Evolutionary conservation across 2,888 invertebrate species (phyloP).

Genomic region (Drosophila melanosoma): DNA sequence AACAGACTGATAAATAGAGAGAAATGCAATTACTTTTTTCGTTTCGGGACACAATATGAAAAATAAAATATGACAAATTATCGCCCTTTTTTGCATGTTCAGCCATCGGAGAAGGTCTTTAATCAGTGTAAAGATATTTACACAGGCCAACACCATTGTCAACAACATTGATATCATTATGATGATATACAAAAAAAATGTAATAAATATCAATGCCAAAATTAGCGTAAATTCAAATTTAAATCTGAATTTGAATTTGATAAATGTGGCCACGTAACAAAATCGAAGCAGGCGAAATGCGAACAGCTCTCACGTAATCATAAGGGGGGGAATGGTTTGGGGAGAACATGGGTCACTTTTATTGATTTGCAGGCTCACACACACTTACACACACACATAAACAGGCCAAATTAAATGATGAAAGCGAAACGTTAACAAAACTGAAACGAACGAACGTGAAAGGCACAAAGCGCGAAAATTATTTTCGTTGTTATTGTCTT

Average conservation of each 20-base stretch:
- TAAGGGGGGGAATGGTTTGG: background rate
- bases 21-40: constrained; percentile 23
- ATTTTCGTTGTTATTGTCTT: constrained; percentile 62
- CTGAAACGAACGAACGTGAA: constrained; percentile 45
- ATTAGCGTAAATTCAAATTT: constrained; percentile 49
- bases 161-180: background rate
- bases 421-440: constrained; percentile 56
- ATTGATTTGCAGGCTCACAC: constrained; percentile 50
- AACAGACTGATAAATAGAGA: constrained; percentile 15
- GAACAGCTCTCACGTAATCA: constrained; percentile 31
- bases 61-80: constrained; percentile 42
- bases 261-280: constrained; percentile 56
- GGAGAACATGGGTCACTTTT: constrained; percentile 47
- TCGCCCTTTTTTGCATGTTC: constrained; percentile 26
- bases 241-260: constrained; percentile 54
- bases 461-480: constrained; percentile 67
- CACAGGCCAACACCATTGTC: constrained; percentile 28
- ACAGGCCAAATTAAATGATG: constrained; percentile 71
- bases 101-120: constrained; percentile 49
- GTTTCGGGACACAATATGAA: background rate
- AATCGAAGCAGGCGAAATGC: constrained; percentile 33
- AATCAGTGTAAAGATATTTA: constrained; percentile 58
- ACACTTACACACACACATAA: constrained; percentile 10
- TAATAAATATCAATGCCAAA: constrained; percentile 64
- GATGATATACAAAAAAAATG: constrained; percentile 29